These are phyloP conservation scores for Drosophila yooni DNA, from an alignment of 2,888 invertebrate genomes.

Conservation along the genomic window DNA sequence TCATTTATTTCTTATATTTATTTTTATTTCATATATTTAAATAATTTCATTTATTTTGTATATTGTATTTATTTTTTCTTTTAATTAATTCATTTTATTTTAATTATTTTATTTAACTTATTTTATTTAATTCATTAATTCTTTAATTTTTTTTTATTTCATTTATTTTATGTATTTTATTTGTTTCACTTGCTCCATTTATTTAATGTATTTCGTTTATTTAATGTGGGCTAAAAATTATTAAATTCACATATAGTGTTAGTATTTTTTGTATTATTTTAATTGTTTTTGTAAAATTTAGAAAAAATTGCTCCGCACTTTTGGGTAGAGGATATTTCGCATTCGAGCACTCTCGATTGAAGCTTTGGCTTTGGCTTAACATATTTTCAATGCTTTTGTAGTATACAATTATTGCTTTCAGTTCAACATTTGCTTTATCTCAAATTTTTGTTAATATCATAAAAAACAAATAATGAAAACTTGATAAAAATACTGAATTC, in stretches of 20 bases:
- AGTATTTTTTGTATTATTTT: neutral
- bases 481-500: neutral
- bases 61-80: neutral
- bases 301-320: neutral
- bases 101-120: too few species aligned
- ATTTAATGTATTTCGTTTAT: neutral
- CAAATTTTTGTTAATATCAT: neutral
- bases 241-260: too few species aligned
- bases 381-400: conserved; percentile 25
- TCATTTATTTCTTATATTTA: neutral
- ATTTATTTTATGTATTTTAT: too few species aligned
- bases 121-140: too few species aligned
- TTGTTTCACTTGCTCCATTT: neutral
- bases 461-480: neutral
- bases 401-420: conserved; percentile 30
- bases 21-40: neutral
- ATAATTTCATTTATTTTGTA: too few species aligned
- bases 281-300: neutral
- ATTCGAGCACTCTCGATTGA: neutral
- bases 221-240: neutral
- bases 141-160: too few species aligned
- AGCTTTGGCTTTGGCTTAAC: conserved; percentile 66
- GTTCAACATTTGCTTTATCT: neutral
- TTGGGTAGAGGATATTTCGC: neutral
- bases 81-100: too few species aligned